These are phyloP conservation scores for Athene cunicularia DNA, from an alignment of 2,113 vertebrate genomes.

Conservation along the genomic window DNA sequence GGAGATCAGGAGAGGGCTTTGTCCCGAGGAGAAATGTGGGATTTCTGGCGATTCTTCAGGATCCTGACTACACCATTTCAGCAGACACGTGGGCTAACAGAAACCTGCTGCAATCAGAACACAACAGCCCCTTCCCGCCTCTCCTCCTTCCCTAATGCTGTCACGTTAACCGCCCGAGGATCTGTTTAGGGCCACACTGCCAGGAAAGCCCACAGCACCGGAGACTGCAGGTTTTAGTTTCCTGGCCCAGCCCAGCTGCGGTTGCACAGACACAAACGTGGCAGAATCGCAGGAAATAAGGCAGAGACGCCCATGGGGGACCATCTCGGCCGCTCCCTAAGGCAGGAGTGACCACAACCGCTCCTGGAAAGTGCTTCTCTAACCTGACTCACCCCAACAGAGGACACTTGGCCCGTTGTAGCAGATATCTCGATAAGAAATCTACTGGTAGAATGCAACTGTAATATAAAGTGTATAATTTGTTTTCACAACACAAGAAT, in stretches of 20 bases:
- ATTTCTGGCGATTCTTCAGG: background rate
- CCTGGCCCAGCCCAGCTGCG: background rate
- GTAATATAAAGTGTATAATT: background rate
- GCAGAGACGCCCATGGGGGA: background rate
- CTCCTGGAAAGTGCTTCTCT: background rate
- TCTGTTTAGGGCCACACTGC: fast-evolving
- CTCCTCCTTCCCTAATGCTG: background rate
- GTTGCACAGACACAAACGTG: background rate
- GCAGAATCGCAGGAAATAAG: background rate
- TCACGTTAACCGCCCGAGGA: fast-evolving
- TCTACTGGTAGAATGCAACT: background rate
- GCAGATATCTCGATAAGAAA: background rate
- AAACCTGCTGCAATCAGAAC: background rate
- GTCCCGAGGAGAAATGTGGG: background rate
- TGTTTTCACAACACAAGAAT: background rate
- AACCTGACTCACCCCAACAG: background rate
- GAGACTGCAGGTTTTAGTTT: background rate
- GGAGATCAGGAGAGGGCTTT: background rate
- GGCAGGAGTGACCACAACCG: background rate
- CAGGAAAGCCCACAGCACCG: fast-evolving
- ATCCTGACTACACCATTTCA: background rate
- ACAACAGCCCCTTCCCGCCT: background rate
- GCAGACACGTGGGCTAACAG: background rate
- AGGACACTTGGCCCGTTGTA: background rate
- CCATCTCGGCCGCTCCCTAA: background rate